Percentiles rank a stretch among this genome's conserved stretches.
Conservation (phyloP, 2,888 invertebrate genomes). For the Pilophorus perplexus region DNA sequence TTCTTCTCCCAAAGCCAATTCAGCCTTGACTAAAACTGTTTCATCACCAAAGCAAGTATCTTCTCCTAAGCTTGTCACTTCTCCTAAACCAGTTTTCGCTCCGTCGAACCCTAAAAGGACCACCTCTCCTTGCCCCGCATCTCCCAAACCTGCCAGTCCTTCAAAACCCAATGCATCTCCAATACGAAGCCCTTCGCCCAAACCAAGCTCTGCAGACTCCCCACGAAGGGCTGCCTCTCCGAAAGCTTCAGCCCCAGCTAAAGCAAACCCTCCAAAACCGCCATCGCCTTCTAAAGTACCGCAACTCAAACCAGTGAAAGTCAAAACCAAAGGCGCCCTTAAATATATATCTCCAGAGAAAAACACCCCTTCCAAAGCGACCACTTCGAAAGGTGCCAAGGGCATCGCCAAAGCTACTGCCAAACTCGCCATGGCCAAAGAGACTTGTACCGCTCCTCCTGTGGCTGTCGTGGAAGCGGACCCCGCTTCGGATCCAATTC, state of each 20-base stretch:
- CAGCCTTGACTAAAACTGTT: not conserved
- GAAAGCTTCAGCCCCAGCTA: not conserved
- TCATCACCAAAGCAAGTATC: not conserved
- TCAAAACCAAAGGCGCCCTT: conserved; percentile 6
- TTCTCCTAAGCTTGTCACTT: not conserved
- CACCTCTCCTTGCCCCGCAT: not conserved
- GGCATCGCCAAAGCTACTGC: conserved; percentile 24
- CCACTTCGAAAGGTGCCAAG: conserved; percentile 24
- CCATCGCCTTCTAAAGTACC: not conserved
- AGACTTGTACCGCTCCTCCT: not conserved
- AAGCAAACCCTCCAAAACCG: not conserved
- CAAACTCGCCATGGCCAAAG: conserved; percentile 29
- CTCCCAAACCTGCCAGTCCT: not conserved
- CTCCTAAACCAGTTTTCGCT: not conserved
- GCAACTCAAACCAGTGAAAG: not conserved
- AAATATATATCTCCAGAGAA: conserved; percentile 4
- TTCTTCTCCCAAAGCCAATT: conserved; percentile 6
- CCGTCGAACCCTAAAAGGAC: too few relatives aligned
- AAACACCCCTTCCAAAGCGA: not conserved
- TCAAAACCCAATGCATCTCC: not conserved
- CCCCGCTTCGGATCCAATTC: not conserved
- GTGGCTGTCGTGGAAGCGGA: not conserved
- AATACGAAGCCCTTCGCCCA: not conserved
- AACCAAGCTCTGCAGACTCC: not conserved
- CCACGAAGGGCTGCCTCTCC: not conserved